These are phyloP conservation scores for Myotis vivesi DNA, from an alignment of 2,797 vertebrate species.

Conservation along the genomic window DNA sequence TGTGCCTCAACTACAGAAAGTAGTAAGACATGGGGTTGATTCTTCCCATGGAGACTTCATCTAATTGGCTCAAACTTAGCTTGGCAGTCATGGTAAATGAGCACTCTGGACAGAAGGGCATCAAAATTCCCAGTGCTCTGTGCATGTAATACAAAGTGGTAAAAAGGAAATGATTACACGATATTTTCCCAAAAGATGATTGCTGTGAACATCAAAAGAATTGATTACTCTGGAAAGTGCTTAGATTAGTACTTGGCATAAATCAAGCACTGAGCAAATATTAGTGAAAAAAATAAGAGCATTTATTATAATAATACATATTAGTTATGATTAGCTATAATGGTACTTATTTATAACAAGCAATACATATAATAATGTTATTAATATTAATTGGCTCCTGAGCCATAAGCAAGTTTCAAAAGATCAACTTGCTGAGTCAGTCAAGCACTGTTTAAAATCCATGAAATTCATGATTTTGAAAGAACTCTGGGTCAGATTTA, in stretches of 20 bases:
- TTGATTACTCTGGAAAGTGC: constrained; percentile 34
- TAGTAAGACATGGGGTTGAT: background rate
- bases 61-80: background rate
- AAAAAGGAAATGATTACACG: background rate
- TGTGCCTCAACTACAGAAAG: background rate
- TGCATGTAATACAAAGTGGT: background rate
- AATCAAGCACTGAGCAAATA: background rate
- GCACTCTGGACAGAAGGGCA: background rate
- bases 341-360: background rate
- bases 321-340: background rate
- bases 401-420: constrained; percentile 21
- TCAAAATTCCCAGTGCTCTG: background rate
- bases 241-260: background rate
- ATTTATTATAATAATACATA: background rate
- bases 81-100: background rate
- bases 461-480: constrained; percentile 30
- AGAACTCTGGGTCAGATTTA: constrained; percentile 25
- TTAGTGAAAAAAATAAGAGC: constrained; percentile 22
- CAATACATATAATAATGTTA: background rate
- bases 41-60: background rate
- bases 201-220: background rate
- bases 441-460: background rate
- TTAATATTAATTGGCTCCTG: background rate
- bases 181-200: background rate
- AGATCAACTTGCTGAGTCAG: background rate